Base-by-base conservation (phyloP, 2,797 vertebrate species). In the Myotis daubentonii region DNA sequence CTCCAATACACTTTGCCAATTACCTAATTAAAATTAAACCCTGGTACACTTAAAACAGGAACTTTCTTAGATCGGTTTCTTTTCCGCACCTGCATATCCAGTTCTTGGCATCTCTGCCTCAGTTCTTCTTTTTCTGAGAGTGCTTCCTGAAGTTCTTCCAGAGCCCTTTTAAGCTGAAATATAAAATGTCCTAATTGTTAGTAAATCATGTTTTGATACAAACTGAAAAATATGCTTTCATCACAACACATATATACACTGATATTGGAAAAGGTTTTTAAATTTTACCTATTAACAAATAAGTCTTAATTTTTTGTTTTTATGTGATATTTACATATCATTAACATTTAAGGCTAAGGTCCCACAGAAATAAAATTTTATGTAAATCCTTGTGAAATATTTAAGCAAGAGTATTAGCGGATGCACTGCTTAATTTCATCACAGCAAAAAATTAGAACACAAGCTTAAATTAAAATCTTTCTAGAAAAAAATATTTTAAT, bases 51-150 rank as follows among this genome's bases (percentile, higher is more conserved):
- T 66, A 33, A 91, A 74, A 23, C 82, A 28, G 6, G 65, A 23
- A 19, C 51, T 60, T 87, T 30, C 23, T 25, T n/a, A 8, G 19
- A 55, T 33, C 1, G 1, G 19, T 12, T 33, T 51, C 71, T 65
- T 70, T 30, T 20, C 60, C 97, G 97, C 95, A 99, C 99, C 99
- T 99, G 99, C 60, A 99, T 94, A 95, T 99, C 99, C 33, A 99
- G 98, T 97, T 99, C 99, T 97, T 99, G 99, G 94, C 99, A 99
- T 93, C 99, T 99, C 80, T 99, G 99, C 20, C 98, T 98, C 76
- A 99, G 95, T 25, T 99, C 99, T 66, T 99, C 99, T 97, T 99
- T 99, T 97, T 99, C 99, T 89, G 98, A 96, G 55, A 98, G 87
- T n/a, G 99, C 98, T 91, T 99, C 99, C 80, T 98, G 95, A 83